A percentile compares a stretch with the other conserved stretches of the same genome.
phyloP scores from a whole-genome alignment of 1,140 invertebrate species.

The Monochamus saltuarius region DNA sequence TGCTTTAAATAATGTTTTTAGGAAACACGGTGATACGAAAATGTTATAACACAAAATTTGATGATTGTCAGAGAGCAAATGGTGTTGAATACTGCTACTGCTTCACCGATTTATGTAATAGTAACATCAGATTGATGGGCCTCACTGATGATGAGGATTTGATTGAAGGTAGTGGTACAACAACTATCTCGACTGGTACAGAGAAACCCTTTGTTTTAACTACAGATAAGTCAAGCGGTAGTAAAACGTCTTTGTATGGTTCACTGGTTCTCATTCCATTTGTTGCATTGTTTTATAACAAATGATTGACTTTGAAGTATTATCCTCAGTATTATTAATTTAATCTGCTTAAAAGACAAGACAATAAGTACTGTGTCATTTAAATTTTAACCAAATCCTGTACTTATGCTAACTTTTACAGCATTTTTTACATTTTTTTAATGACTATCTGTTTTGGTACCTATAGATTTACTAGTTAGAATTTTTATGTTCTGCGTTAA shows the following conservation, averaged over 20 bases:
- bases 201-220: neutral
- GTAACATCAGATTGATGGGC: neutral
- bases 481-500: too few relatives aligned
- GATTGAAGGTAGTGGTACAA: slow-evolving; percentile 17
- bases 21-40: too few relatives aligned
- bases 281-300: slow-evolving; percentile 1
- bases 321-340: neutral
- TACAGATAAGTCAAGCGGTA: neutral
- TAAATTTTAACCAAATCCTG: too few relatives aligned
- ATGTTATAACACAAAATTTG: neutral
- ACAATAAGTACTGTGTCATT: too few relatives aligned
- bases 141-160: slow-evolving; percentile 14
- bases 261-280: neutral
- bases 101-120: slow-evolving; percentile 12
- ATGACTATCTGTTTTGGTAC: too few relatives aligned
- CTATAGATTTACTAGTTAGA: too few relatives aligned
- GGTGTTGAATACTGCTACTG: slow-evolving; percentile 16
- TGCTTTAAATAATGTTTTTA: too few relatives aligned
- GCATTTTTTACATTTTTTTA: too few relatives aligned
- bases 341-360: neutral
- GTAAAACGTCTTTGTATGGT: neutral
- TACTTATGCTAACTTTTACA: too few relatives aligned
- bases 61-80: slow-evolving; percentile 20
- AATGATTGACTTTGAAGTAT: neutral
- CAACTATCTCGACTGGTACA: neutral